phyloP scores from a whole-genome alignment of 2,113 vertebrate genomes.

The Tilapia sparmanii region DNA sequence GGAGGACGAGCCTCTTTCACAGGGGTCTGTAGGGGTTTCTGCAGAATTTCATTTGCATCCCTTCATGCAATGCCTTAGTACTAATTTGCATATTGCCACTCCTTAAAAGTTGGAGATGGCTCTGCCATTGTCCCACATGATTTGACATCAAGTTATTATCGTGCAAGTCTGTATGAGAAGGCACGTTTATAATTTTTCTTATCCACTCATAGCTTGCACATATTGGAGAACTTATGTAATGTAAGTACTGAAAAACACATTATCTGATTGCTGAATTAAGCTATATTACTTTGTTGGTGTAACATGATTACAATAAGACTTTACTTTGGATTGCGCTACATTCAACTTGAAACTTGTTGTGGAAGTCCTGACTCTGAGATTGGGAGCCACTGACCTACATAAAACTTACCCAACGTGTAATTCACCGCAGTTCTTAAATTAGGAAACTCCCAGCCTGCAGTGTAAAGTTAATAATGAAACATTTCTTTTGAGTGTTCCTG shows the following conservation, averaged over 20 bases:
- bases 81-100: background rate
- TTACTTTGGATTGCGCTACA: background rate
- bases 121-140: background rate
- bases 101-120: background rate
- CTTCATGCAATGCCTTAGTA: background rate
- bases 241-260: background rate
- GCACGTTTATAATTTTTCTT: background rate
- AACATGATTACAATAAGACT: background rate
- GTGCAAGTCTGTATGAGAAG: background rate
- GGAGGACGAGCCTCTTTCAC: background rate
- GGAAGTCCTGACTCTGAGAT: background rate
- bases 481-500: background rate
- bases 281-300: background rate
- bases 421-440: background rate
- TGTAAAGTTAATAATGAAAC: background rate
- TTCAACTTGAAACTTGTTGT: background rate
- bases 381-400: background rate
- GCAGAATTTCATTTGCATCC: background rate
- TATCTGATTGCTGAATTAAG: background rate
- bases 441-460: background rate
- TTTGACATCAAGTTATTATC: background rate
- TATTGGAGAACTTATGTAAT: background rate
- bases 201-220: background rate
- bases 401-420: background rate
- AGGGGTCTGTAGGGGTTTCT: background rate